phyloP scores from a whole-genome alignment of 2,888 invertebrate genomes.

The Nephrotoma flavescens region DNA sequence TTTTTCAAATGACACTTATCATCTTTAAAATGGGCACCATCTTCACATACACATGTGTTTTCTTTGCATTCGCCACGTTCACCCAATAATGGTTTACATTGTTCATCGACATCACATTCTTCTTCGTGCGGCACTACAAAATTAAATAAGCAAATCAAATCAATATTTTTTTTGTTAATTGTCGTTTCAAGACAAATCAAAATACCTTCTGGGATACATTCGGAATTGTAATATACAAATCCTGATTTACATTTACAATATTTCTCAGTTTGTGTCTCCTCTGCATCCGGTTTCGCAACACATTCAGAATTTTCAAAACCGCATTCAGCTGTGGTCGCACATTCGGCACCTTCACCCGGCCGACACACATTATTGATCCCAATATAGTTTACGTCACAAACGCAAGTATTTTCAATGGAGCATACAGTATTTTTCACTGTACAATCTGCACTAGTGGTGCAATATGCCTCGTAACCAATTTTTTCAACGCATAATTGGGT shows the following conservation, averaged over 20 bases:
- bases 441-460: constrained; percentile 22
- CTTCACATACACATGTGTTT: constrained; percentile 24
- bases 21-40: constrained; percentile 19
- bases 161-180: neutral
- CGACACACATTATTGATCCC: constrained; percentile 21
- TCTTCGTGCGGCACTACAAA: constrained; percentile 21
- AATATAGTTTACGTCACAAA: constrained; percentile 21
- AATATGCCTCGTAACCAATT: constrained; percentile 24
- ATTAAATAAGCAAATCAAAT: neutral
- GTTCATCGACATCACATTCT: constrained; percentile 26
- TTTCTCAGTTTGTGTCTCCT: neutral
- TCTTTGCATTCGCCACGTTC: constrained; percentile 19
- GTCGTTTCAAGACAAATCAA: neutral
- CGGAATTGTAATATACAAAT: constrained; percentile 26
- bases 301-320: constrained; percentile 21
- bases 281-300: neutral
- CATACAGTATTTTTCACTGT: constrained; percentile 23
- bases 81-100: constrained; percentile 28
- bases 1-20: neutral
- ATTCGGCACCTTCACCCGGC: constrained; percentile 23
- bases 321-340: constrained; percentile 23
- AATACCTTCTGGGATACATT: constrained; percentile 26
- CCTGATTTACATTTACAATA: constrained; percentile 26
- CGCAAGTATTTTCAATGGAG: constrained; percentile 21
- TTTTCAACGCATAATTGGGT: constrained; percentile 25